Conservation (phyloP, 2,888 invertebrate genomes). For the Thysanoteuthis rhombus region DNA sequence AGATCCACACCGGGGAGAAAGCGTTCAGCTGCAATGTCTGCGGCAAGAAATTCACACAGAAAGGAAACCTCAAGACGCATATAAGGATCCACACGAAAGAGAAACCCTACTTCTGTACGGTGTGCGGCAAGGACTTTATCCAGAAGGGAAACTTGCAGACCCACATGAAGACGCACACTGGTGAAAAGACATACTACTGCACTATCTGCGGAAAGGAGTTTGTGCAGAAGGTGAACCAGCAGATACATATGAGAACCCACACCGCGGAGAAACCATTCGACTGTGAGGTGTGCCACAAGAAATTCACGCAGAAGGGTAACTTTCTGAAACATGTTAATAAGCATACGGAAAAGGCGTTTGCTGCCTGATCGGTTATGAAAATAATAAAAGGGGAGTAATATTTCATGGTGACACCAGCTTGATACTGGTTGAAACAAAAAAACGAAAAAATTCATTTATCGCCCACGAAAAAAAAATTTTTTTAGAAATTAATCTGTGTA, state of each 20-base stretch:
- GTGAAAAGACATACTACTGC: neutral
- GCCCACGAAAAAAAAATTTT: neutral
- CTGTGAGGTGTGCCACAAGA: slow-evolving; percentile 30
- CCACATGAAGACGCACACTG: neutral
- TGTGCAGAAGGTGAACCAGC: slow-evolving; percentile 12
- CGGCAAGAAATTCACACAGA: neutral
- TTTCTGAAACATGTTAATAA: slow-evolving; percentile 22
- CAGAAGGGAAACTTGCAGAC: neutral
- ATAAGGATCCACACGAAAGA: neutral
- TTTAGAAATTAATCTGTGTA: neutral
- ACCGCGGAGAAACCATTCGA: slow-evolving; percentile 38
- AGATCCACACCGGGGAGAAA: neutral
- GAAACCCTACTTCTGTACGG: neutral
- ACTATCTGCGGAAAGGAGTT: neutral
- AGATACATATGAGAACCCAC: slow-evolving; percentile 38
- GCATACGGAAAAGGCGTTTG: slow-evolving; percentile 33
- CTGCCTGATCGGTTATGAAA: slow-evolving; percentile 13
- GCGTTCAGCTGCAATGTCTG: neutral
- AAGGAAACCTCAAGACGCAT: neutral
- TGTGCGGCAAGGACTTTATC: neutral
- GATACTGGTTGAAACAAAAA: neutral
- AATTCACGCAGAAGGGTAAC: slow-evolving; percentile 30
- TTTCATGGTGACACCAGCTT: neutral
- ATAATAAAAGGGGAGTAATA: neutral
- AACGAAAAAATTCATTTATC: neutral